Base-by-base conservation (phyloP, 1,140 invertebrate species). In the Drosophila tristis region DNA sequence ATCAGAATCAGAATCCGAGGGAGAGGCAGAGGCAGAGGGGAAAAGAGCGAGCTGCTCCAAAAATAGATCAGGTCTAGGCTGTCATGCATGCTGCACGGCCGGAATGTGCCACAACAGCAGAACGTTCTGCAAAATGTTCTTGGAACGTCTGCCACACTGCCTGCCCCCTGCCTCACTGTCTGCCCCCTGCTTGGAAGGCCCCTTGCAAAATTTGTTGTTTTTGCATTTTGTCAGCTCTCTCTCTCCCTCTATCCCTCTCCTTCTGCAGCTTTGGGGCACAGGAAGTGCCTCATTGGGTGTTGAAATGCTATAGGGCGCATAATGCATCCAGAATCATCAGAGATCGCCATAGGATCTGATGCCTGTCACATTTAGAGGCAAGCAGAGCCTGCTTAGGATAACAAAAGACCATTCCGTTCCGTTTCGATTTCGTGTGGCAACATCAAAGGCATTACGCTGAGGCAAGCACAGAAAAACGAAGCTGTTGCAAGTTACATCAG, bases 51-150 rank as follows among this genome's bases (percentile, higher is more conserved):
- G 57, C 50, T 49, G 62, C 49, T 45, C 57, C 42, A 65, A 89
- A 89, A 89, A 89, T 89, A 89, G 85, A 90, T 89, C 85, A 85
- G 85, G 85, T 89, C 85, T 89, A 89, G 85, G 85, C 85, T 89
- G 85, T 89, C 86, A 90, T 85, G 84, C 78, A 72, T 48, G 84
- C 65, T 89, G 84, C 85, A 89, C 80, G 75, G 84, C 54, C 84
- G 84, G 84, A 89, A 89, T 89, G 35, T 39, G 84, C 74, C 67
- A 68, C 62, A 50, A 59, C 80, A 58, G 66, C 55, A 64, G 35
- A 39, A 39, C 35, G 35, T 39, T 39, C 35, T 39, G 35, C 35
- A 13, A 39, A 29, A 55, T 77, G 73, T 80, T 76, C 78, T 79
- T 76, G 74, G 77, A 66, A 60, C 55, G 68, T 39, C 44, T 65